These are phyloP conservation scores for Amiota mariae DNA, from an alignment of 2,888 invertebrate genomes.

Conservation along the genomic window DNA sequence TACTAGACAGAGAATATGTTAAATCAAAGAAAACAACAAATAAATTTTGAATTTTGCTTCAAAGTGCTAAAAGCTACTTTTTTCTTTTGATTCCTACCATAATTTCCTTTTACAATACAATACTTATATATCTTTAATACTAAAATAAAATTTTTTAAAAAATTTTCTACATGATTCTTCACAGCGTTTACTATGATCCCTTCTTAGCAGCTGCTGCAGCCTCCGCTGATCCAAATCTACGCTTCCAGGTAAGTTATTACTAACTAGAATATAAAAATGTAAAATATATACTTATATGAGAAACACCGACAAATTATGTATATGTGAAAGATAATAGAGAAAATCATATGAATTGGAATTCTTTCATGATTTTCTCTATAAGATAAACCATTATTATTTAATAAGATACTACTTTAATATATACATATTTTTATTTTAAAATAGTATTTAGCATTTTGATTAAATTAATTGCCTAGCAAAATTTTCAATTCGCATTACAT, in stretches of 20 bases:
- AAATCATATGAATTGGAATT: background rate
- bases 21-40: conserved; percentile 33
- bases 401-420: background rate
- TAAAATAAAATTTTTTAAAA: background rate
- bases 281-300: background rate
- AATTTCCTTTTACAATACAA: no score
- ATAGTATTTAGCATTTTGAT: background rate
- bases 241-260: conserved; percentile 85
- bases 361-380: background rate
- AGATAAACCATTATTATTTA: background rate
- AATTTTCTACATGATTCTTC: conserved; percentile 39
- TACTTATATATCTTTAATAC: background rate
- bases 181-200: conserved; percentile 95
- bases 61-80: conserved; percentile 58
- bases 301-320: background rate
- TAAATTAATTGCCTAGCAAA: conserved; percentile 15
- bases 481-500: conserved; percentile 28
- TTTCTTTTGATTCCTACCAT: background rate
- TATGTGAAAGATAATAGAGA: background rate
- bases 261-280: background rate
- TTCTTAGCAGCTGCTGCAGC: conserved; percentile 92
- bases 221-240: conserved; percentile 88
- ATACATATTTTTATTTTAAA: background rate
- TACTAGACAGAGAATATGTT: conserved; percentile 27
- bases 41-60: conserved; percentile 71